A percentile compares a stretch with the other conserved stretches of the same genome.
These are phyloP conservation scores for Drosophila pseudotalamancana DNA, from an alignment of 2,888 invertebrate species.

Conservation along the genomic window DNA sequence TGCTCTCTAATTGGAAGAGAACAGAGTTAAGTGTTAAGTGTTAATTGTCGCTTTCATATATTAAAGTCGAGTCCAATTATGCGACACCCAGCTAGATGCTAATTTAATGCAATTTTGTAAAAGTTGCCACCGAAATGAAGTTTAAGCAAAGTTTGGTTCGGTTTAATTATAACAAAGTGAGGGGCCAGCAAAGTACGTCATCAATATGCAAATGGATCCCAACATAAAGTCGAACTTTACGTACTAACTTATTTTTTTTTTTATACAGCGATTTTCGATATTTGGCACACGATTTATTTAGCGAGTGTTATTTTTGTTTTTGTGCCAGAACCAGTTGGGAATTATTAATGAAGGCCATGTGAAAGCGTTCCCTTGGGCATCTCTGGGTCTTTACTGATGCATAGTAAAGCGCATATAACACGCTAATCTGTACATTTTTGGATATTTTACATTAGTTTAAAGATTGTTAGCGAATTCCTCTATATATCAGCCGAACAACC, in stretches of 20 bases:
- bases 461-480: neutral
- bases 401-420: neutral
- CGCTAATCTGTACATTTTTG: neutral
- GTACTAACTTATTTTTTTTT: neutral
- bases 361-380: constrained; percentile 1
- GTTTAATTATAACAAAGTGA: constrained; percentile 35
- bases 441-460: neutral
- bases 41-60: neutral
- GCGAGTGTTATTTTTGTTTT: neutral
- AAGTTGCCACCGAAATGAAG: constrained; percentile 34
- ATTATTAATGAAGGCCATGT: constrained; percentile 7
- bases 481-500: too few relatives aligned
- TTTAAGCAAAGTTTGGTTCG: constrained; percentile 50
- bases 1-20: too few relatives aligned
- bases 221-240: constrained; percentile 4
- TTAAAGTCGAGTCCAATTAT: constrained; percentile 12
- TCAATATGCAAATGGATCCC: constrained; percentile 46
- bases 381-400: neutral
- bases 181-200: constrained; percentile 19
- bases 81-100: constrained; percentile 14
- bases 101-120: constrained; percentile 33
- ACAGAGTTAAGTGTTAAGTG: too few relatives aligned
- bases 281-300: neutral
- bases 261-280: constrained; percentile 20
- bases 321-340: constrained; percentile 7